Percentiles rank a stretch among this genome's conserved stretches.
Evolutionary conservation across 2,888 invertebrate genomes (phyloP).

Genomic region (Agonopterix subpropinquella): DNA sequence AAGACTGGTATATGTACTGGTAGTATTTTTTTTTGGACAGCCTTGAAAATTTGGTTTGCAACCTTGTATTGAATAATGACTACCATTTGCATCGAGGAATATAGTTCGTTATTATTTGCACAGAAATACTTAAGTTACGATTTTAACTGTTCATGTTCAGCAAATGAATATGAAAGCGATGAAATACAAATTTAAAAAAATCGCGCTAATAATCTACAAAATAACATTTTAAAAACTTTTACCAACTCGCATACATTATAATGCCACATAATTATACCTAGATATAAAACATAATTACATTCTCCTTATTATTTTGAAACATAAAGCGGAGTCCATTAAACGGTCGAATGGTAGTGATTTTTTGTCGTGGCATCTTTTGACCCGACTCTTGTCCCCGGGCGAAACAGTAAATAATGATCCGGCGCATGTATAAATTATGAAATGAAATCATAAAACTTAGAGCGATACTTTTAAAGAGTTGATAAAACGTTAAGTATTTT

Average conservation of each 20-base stretch:
- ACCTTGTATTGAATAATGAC: too few species aligned
- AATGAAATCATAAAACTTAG: constrained; percentile 50
- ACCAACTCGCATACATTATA: neutral
- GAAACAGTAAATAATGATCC: constrained; percentile 60
- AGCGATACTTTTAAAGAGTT: constrained; percentile 26
- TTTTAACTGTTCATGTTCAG: too few species aligned
- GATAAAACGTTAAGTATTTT: constrained; percentile 18
- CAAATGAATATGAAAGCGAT: too few species aligned
- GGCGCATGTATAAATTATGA: constrained; percentile 52
- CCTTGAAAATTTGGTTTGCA: too few species aligned
- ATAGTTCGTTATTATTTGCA: too few species aligned
- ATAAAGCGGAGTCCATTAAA: constrained; percentile 35
- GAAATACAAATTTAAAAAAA: too few species aligned
- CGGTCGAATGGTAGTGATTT: constrained; percentile 35
- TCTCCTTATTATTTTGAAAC: constrained; percentile 25
- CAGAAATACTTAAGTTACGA: too few species aligned
- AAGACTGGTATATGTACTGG: too few species aligned
- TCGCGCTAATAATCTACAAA: too few species aligned
- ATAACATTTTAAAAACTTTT: too few species aligned
- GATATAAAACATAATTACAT: constrained; percentile 13
- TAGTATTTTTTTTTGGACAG: too few species aligned
- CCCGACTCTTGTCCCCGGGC: constrained; percentile 46
- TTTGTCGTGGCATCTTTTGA: constrained; percentile 53
- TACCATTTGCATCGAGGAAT: too few species aligned
- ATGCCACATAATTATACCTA: constrained; percentile 14